These are phyloP conservation scores for Andrena fulva DNA, from an alignment of 2,888 invertebrate genomes.

Conservation along the genomic window DNA sequence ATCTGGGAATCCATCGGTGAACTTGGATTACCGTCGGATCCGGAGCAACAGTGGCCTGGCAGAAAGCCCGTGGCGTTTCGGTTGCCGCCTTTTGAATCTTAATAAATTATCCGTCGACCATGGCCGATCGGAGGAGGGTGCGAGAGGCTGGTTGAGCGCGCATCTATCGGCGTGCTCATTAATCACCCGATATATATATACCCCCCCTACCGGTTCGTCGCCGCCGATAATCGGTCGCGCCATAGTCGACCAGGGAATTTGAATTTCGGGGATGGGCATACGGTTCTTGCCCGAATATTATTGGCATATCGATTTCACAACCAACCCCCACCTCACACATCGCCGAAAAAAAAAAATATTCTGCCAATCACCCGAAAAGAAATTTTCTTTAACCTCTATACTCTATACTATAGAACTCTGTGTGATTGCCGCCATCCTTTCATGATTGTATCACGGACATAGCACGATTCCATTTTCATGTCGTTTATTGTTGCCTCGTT, in stretches of 20 bases:
- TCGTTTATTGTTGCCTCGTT: background rate
- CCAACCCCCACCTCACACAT: background rate
- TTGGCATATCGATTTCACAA: conserved; percentile 65
- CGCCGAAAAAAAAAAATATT: conserved; percentile 4
- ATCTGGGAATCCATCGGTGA: conserved; percentile 48
- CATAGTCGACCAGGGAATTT: conserved; percentile 70
- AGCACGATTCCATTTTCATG: background rate
- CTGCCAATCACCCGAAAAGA: conserved; percentile 36
- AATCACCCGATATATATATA: conserved; percentile 77
- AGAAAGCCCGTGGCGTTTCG: conserved; percentile 61
- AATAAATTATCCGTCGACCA: conserved; percentile 78
- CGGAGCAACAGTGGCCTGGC: conserved; percentile 60
- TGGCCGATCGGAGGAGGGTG: conserved; percentile 38
- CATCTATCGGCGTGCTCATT: conserved; percentile 78
- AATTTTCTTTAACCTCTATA: conserved; percentile 17
- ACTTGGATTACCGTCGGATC: conserved; percentile 50
- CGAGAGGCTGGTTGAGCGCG: conserved; percentile 48
- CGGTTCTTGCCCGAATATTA: conserved; percentile 67
- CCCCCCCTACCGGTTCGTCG: conserved; percentile 54
- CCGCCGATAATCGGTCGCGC: conserved; percentile 72
- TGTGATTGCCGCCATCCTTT: background rate
- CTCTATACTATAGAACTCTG: background rate
- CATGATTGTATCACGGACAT: background rate
- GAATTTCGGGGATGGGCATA: conserved; percentile 69
- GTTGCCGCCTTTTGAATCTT: conserved; percentile 75